Evolutionary conservation across 2,113 vertebrate genomes (phyloP).

Genomic region (Rhinoderma darwinii): DNA sequence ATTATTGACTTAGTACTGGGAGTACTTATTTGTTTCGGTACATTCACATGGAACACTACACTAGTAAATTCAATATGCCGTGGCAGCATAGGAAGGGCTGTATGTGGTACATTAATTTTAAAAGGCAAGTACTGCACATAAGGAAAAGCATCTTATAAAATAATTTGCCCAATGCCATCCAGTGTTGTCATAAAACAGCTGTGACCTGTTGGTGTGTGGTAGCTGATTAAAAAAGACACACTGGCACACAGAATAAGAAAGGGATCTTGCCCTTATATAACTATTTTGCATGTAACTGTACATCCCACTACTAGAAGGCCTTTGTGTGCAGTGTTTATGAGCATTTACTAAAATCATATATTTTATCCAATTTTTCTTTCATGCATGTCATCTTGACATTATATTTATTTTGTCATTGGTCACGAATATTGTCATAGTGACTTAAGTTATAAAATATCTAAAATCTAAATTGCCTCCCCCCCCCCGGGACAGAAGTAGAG

Average conservation of each 20-base stretch:
- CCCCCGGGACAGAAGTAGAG: background rate
- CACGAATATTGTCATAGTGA: background rate
- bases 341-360: background rate
- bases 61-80: slow-evolving; percentile 13
- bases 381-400: background rate
- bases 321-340: background rate
- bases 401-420: background rate
- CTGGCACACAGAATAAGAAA: slow-evolving; percentile 5
- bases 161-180: slow-evolving; percentile 41
- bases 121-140: slow-evolving; percentile 22
- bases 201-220: slow-evolving; percentile 17
- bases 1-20: background rate
- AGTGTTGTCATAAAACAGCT: slow-evolving; percentile 38
- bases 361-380: background rate
- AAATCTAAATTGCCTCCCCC: background rate
- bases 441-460: too few relatives aligned
- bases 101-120: slow-evolving; percentile 28
- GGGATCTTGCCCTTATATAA: background rate
- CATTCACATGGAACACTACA: slow-evolving; percentile 25
- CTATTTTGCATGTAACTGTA: background rate
- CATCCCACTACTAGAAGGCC: background rate
- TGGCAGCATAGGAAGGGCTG: slow-evolving; percentile 9
- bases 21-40: slow-evolving; percentile 17
- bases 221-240: slow-evolving; percentile 34
- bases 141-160: slow-evolving; percentile 31